These are phyloP conservation scores for Cotesia congregata DNA, from an alignment of 2,888 invertebrate species.

Conservation along the genomic window DNA sequence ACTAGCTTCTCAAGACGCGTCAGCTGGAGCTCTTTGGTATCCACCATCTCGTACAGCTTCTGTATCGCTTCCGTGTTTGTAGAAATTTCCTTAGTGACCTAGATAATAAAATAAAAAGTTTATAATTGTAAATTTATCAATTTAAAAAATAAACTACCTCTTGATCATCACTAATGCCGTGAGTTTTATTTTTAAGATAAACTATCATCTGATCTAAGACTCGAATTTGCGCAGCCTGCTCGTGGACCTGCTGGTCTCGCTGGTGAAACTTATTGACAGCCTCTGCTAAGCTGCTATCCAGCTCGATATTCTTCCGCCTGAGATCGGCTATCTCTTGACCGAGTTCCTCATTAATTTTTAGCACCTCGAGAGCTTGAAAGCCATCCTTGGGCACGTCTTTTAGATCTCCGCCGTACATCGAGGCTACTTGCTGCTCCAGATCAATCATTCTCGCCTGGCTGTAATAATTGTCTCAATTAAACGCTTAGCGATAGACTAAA, in stretches of 20 bases:
- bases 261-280: conserved; percentile 75
- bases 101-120: conserved; percentile 15
- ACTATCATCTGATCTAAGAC: conserved; percentile 76
- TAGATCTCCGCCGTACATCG: neutral
- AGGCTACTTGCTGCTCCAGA: neutral
- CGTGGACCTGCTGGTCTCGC: conserved; percentile 75
- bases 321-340: conserved; percentile 56
- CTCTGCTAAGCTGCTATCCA: conserved; percentile 72
- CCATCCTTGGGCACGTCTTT: neutral
- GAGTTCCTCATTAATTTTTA: conserved; percentile 47
- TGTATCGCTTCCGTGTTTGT: conserved; percentile 73
- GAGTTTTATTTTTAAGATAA: conserved; percentile 72
- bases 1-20: conserved; percentile 74
- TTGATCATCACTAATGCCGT: conserved; percentile 32
- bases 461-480: neutral
- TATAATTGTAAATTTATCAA: neutral
- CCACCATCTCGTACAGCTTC: conserved; percentile 72
- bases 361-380: conserved; percentile 1
- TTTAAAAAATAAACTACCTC: conserved; percentile 36
- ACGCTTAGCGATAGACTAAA: neutral
- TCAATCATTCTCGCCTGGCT: neutral
- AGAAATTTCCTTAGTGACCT: conserved; percentile 73
- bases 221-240: conserved; percentile 76
- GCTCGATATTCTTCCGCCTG: conserved; percentile 71
- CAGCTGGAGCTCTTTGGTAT: conserved; percentile 74